Evolutionary conservation across 2,113 vertebrate species (phyloP), one percentile per base, ranked within the genome.

Genomic region (Phodopus roborovskii): DNA sequence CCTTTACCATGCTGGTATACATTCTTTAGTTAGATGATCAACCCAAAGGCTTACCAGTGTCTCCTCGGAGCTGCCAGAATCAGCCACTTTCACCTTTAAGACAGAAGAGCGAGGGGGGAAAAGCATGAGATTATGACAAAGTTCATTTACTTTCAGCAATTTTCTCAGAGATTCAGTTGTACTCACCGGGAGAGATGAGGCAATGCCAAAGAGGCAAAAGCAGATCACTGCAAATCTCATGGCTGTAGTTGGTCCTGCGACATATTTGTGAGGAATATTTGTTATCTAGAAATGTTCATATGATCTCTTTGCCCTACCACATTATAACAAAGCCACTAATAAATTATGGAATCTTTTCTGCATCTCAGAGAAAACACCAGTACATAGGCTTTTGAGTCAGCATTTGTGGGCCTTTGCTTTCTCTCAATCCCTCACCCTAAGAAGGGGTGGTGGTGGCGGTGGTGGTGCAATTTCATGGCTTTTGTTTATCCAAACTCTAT

Each of bases 121-220:
- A 97, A 85, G 96, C 16, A 93, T 83, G 45, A 94, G 68, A 84
- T 73, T 62, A 93, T 88, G 1, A 42, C 71, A 45, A 83, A 17
- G 75, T 7, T 16, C 30, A 68, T 64, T 89, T 70, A 64, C 42
- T 96, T 48, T 91, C 70, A 77, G 58, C 36, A 68, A 89, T 81
- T 84, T 91, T 82, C 39, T 39, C 71, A 62, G 71, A 48, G 30
- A 42, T 64, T 77, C 86, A 74, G 33, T 33, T 91, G 39, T 98
- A 99, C 99, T 99, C 91, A 99, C 99, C 24, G 99, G 98, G 60
- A 98, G 88, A 71, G 98, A 96, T 24, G 86, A 90, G 1, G 98
- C 50, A 0, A 99, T 48, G 96, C 98, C 97, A n/a, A 99, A 60
- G 48, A 99, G 97, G 93, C 98, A 99, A 66, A 98, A 94, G 92